phyloP scores from a whole-genome alignment of 1,140 invertebrate genomes.

The Trissolcus basalis region DNA sequence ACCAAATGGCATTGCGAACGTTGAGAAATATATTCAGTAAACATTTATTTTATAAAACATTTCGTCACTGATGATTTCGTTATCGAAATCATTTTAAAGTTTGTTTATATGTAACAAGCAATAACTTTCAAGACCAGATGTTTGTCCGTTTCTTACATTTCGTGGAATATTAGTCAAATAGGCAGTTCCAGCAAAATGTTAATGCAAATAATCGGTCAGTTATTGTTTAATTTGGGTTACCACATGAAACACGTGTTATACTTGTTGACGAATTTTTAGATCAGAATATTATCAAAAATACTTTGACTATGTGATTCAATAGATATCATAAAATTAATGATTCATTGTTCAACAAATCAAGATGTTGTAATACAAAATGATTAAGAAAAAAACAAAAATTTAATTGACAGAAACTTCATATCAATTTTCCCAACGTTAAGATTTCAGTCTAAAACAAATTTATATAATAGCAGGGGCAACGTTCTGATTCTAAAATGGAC shows the following conservation, averaged over 20 bases:
- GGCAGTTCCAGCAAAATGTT: constrained; percentile 44
- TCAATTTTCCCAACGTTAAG: no score
- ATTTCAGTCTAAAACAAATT: no score
- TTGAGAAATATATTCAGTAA: constrained; percentile 45
- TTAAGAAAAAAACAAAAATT: no score
- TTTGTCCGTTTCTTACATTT: constrained; percentile 29
- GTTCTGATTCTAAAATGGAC: no score
- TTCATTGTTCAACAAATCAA: no score
- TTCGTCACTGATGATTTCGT: constrained; percentile 27
- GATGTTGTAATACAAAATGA: no score
- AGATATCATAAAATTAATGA: no score
- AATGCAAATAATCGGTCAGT: constrained; percentile 38
- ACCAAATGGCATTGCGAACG: constrained; percentile 16
- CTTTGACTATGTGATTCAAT: constrained; percentile 2
- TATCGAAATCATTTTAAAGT: constrained; percentile 45
- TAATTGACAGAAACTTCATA: no score
- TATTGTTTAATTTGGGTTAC: constrained; percentile 42
- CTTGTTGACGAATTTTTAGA: constrained; percentile 19
- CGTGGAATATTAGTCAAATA: constrained; percentile 37
- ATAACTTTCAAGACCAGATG: constrained; percentile 39
- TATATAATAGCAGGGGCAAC: no score
- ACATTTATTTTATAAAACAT: constrained; percentile 41
- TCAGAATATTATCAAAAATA: constrained; percentile 26
- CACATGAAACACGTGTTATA: constrained; percentile 10
- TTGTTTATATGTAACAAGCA: constrained; percentile 44